These are phyloP conservation scores for Papilio aristodemus DNA, from an alignment of 1,140 invertebrate genomes.

Conservation along the genomic window DNA sequence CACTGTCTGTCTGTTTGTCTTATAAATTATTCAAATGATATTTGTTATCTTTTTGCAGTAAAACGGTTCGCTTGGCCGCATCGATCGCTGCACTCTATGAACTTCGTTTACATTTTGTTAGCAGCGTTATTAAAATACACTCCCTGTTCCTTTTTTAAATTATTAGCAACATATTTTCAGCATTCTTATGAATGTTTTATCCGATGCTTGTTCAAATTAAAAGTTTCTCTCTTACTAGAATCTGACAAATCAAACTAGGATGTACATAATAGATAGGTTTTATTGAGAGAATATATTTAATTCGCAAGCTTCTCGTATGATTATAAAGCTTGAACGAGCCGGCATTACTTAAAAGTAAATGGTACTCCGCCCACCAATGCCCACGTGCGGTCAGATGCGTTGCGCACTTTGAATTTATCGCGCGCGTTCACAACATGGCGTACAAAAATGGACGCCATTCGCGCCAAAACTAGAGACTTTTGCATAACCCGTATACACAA, in stretches of 20 bases:
- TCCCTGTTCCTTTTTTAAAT: not conserved
- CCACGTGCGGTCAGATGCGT: constrained; percentile 54
- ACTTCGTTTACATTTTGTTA: not conserved
- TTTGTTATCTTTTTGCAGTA: constrained; percentile 13
- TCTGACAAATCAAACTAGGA: too few relatives aligned
- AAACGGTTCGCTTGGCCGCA: not conserved
- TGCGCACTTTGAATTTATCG: constrained; percentile 56
- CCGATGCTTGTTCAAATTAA: too few relatives aligned
- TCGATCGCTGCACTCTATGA: not conserved
- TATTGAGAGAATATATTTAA: too few relatives aligned
- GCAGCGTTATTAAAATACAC: not conserved
- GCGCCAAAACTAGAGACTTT: too few relatives aligned
- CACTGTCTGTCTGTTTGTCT: constrained; percentile 9
- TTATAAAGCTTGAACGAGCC: constrained; percentile 30
- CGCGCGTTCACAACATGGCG: constrained; percentile 32
- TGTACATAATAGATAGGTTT: too few relatives aligned
- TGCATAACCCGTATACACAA: too few relatives aligned
- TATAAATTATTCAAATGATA: constrained; percentile 19
- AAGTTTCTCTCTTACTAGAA: too few relatives aligned
- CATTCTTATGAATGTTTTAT: not conserved
- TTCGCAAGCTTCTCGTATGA: too few relatives aligned
- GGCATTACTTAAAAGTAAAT: constrained; percentile 42
- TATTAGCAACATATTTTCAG: not conserved
- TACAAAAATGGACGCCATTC: too few relatives aligned
- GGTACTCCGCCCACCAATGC: constrained; percentile 48